Evolutionary conservation across 2,888 invertebrate genomes (phyloP).

Genomic region (Acrobasis suavella): DNA sequence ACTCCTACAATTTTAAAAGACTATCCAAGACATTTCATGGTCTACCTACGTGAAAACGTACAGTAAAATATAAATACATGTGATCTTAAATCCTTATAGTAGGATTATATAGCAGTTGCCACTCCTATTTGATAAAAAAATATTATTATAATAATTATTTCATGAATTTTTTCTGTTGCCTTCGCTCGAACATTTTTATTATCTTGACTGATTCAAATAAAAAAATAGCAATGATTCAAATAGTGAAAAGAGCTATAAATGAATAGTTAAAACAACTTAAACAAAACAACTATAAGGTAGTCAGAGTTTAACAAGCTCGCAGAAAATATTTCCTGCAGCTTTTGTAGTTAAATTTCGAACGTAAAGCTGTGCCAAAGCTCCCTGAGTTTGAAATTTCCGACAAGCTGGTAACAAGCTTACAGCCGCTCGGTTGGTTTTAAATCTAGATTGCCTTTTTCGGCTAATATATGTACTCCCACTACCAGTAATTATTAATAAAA

Average conservation of each 20-base stretch:
- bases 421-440: not conserved
- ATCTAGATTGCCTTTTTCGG: not conserved
- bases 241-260: not conserved
- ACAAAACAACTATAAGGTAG: not conserved
- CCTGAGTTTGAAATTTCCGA: conserved; percentile 8
- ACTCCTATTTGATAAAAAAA: no score
- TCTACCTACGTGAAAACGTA: no score
- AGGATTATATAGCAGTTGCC: no score
- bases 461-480: no score
- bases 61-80: no score
- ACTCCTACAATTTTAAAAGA: no score
- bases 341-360: conserved; percentile 8
- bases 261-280: not conserved
- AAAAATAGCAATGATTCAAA: not conserved
- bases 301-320: not conserved
- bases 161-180: no score
- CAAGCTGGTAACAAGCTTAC: conserved; percentile 8
- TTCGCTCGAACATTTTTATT: no score
- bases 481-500: no score
- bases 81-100: no score
- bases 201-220: not conserved
- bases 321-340: conserved; percentile 3
- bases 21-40: no score
- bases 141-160: no score
- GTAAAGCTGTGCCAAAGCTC: conserved; percentile 9